A percentile compares a stretch with the other conserved stretches of the same genome.
Evolutionary conservation across 2,113 vertebrate species (phyloP).

Genomic region (Amphiprion ocellaris): DNA sequence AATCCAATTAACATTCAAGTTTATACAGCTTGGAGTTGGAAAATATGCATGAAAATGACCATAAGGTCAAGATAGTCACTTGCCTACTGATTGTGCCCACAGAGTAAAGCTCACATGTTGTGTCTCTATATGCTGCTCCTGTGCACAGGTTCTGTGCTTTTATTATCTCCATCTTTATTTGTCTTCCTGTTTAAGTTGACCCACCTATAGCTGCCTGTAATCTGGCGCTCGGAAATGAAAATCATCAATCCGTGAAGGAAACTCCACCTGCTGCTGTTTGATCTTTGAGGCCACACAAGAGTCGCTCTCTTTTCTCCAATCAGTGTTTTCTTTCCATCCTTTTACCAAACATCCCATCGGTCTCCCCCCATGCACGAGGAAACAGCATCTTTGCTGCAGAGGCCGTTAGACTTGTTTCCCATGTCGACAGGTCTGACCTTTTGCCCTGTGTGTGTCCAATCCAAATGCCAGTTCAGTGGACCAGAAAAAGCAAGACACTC

Average conservation of each 20-base stretch:
- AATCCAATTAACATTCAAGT: too few relatives aligned
- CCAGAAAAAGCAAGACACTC: constrained; percentile 37
- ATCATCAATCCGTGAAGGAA: constrained; percentile 8
- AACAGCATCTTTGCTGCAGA: background rate
- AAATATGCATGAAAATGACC: too few relatives aligned
- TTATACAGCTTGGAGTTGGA: too few relatives aligned
- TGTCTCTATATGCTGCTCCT: background rate
- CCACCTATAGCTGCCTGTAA: background rate
- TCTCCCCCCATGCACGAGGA: background rate
- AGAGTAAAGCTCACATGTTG: background rate
- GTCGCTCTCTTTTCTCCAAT: background rate
- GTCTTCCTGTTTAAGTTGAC: background rate
- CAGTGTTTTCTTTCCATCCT: background rate
- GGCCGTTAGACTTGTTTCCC: constrained; percentile 55
- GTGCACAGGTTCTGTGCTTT: background rate
- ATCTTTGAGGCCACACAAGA: background rate
- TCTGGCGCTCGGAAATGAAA: constrained; percentile 38
- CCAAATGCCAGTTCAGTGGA: constrained; percentile 67
- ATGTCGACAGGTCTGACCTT: constrained; percentile 52
- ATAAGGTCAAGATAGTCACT: too few relatives aligned
- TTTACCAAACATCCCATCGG: background rate
- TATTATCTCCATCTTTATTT: constrained; percentile 1
- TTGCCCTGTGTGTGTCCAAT: constrained; percentile 55
- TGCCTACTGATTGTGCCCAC: too few relatives aligned
- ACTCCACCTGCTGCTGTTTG: constrained; percentile 1